phyloP scores from a whole-genome alignment of 2,797 vertebrate species.

The Rhabdomys pumilio region DNA sequence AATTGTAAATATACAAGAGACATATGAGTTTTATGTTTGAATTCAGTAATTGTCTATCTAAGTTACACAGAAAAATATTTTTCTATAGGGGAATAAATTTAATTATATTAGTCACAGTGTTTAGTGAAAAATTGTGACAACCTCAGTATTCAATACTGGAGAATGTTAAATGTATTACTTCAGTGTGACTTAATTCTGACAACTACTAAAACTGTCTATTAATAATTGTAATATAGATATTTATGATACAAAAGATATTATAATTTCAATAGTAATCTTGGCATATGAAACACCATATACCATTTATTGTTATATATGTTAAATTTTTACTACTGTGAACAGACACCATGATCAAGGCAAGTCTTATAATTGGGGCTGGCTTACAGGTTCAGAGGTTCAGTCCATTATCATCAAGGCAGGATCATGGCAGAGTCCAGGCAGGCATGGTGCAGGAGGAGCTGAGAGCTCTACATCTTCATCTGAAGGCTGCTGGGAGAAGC shows the following conservation, averaged over 20 bases:
- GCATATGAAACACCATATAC: background rate
- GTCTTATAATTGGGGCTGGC: no score
- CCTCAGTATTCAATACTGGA: background rate
- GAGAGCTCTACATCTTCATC: no score
- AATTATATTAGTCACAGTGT: background rate
- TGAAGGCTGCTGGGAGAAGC: no score
- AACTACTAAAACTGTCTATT: conserved; percentile 6
- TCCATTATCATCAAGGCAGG: no score
- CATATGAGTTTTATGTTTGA: background rate
- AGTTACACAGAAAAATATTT: conserved; percentile 32
- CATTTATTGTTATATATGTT: background rate
- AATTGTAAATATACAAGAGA: conserved; percentile 41
- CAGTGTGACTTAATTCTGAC: background rate
- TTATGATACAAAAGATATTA: conserved; percentile 26
- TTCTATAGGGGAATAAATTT: conserved; percentile 32
- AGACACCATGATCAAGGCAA: no score
- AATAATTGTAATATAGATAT: conserved; percentile 20
- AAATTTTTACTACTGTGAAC: no score
- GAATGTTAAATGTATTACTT: conserved; percentile 53
- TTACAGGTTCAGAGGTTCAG: no score
- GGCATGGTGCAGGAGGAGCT: no score
- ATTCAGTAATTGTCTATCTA: conserved; percentile 9
- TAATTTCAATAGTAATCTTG: background rate
- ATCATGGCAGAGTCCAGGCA: no score
- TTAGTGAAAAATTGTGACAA: conserved; percentile 18